phyloP scores from a whole-genome alignment of 2,888 invertebrate species.

The Tipula confusa region DNA sequence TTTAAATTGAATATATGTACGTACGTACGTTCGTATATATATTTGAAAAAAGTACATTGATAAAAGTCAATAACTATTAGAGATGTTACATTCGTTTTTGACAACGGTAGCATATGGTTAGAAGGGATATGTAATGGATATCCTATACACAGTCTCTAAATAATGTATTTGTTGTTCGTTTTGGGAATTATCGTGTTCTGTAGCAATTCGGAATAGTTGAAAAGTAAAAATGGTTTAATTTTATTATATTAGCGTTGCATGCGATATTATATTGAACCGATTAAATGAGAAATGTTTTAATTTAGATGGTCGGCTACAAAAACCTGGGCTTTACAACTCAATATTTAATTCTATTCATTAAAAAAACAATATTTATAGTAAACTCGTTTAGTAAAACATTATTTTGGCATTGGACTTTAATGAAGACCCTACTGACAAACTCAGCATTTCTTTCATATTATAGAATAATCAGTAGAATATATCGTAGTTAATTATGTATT shows the following conservation, averaged over 20 bases:
- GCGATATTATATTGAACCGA: not conserved
- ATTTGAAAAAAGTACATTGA: not conserved
- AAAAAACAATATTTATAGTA: too few species aligned
- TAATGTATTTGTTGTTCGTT: not conserved
- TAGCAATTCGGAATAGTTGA: not conserved
- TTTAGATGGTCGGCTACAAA: too few species aligned
- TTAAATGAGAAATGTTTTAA: too few species aligned
- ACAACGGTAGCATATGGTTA: not conserved
- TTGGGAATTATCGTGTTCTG: not conserved
- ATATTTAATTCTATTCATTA: too few species aligned
- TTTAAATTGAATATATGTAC: not conserved
- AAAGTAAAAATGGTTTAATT: not conserved
- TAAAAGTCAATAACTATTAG: conserved; percentile 1
- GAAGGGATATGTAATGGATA: not conserved
- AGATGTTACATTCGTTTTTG: not conserved
- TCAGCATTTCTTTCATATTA: too few species aligned
- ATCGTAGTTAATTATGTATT: too few species aligned
- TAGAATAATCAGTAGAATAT: too few species aligned
- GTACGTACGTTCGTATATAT: not conserved
- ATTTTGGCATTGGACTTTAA: too few species aligned
- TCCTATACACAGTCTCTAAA: not conserved
- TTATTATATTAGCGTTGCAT: not conserved
- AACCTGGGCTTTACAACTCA: too few species aligned
- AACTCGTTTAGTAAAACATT: too few species aligned
- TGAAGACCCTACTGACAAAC: too few species aligned